Evolutionary conservation across 1,140 invertebrate species (phyloP).

Genomic region (Phthorimaea operculella): DNA sequence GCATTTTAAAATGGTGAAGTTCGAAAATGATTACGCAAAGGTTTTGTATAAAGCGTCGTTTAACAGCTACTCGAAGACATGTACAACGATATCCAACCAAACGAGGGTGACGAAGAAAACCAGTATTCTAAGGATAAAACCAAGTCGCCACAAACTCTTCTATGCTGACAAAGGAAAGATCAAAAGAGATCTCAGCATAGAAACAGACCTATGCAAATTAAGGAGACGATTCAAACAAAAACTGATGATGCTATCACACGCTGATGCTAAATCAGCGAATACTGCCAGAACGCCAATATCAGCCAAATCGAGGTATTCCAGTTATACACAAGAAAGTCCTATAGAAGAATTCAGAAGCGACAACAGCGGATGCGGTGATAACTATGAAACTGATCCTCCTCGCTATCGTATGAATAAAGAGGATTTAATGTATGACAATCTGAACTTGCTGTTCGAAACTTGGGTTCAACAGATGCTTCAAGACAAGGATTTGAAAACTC

Average conservation of each 20-base stretch:
- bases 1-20: not conserved
- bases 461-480: not conserved
- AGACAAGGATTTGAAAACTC: not conserved
- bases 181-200: not conserved
- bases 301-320: not conserved
- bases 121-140: not conserved
- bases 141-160: not conserved
- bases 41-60: not conserved
- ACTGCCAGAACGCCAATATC: not conserved
- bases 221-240: not conserved
- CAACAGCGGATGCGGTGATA: not conserved
- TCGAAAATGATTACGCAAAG: not conserved
- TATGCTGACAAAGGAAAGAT: not conserved
- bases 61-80: not conserved
- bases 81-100: not conserved
- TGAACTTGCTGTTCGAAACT: not conserved
- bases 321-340: not conserved
- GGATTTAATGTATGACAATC: not conserved
- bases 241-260: not conserved
- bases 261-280: not conserved
- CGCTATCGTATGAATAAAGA: not conserved
- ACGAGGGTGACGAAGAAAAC: not conserved
- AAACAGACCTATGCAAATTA: not conserved
- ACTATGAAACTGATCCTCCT: too few relatives aligned
- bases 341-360: not conserved